phyloP scores from a whole-genome alignment of 1,140 invertebrate genomes.

The Bombus ignitus region DNA sequence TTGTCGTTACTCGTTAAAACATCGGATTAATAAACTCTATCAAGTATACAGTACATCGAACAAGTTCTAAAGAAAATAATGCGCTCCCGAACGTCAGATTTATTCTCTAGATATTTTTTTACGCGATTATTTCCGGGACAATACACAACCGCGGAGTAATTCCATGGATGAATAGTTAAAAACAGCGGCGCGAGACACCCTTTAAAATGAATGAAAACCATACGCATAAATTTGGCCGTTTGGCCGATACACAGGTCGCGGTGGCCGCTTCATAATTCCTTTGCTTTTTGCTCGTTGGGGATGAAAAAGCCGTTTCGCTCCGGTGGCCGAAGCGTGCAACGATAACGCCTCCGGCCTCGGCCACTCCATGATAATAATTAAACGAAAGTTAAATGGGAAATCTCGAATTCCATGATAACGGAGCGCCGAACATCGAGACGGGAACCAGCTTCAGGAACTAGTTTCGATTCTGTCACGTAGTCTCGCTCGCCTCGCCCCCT shows the following conservation, averaged over 20 bases:
- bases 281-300: constrained; percentile 37
- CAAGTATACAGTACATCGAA: not conserved
- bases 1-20: too few species aligned
- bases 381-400: constrained; percentile 70
- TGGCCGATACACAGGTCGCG: constrained; percentile 36
- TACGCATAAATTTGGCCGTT: constrained; percentile 53
- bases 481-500: constrained; percentile 33
- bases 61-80: too few species aligned
- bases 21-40: too few species aligned
- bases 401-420: constrained; percentile 58
- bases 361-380: constrained; percentile 61
- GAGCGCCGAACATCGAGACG: constrained; percentile 20
- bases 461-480: constrained; percentile 61
- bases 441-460: constrained; percentile 48
- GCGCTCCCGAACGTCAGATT: not conserved
- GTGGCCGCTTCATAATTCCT: constrained; percentile 39
- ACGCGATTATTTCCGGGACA: not conserved
- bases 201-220: constrained; percentile 56
- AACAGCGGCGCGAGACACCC: not conserved
- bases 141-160: constrained; percentile 12
- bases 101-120: not conserved
- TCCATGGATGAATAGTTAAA: constrained; percentile 28
- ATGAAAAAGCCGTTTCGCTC: constrained; percentile 39
- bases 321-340: not conserved
- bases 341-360: constrained; percentile 39